phyloP scores from a whole-genome alignment of 2,113 vertebrate genomes.

The Psittacara wagleri region DNA sequence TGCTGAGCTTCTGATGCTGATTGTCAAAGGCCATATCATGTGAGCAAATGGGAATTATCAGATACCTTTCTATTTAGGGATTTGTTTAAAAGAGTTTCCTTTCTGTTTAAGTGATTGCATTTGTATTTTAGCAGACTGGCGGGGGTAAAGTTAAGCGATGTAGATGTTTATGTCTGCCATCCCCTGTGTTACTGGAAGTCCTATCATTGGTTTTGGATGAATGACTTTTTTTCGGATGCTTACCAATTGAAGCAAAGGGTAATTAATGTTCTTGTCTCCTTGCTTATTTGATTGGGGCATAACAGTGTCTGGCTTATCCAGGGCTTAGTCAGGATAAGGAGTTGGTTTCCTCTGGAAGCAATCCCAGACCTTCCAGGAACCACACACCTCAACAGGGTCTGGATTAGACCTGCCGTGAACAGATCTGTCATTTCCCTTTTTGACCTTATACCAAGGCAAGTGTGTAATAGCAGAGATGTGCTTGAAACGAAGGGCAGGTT shows the following conservation, averaged over 20 bases:
- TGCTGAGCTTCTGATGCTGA: not conserved
- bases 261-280: not conserved
- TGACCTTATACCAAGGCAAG: not conserved
- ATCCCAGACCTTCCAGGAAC: not conserved
- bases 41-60: not conserved
- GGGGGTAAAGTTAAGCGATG: not conserved
- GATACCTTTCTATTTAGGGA: not conserved
- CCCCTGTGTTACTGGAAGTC: not conserved
- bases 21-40: not conserved
- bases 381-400: fast-evolving
- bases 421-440: not conserved
- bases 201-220: not conserved
- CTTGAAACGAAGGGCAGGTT: not conserved
- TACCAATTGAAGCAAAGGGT: not conserved
- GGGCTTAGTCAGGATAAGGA: not conserved
- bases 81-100: not conserved
- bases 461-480: not conserved
- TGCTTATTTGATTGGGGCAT: not conserved
- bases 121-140: not conserved
- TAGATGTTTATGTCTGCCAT: not conserved
- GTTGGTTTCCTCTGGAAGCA: not conserved
- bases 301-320: not conserved
- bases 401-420: not conserved
- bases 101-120: not conserved
- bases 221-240: not conserved